Percentiles rank a stretch among this genome's conserved stretches.
phyloP scores from a whole-genome alignment of 2,888 invertebrate species.

The Diplazon laetatorius region DNA sequence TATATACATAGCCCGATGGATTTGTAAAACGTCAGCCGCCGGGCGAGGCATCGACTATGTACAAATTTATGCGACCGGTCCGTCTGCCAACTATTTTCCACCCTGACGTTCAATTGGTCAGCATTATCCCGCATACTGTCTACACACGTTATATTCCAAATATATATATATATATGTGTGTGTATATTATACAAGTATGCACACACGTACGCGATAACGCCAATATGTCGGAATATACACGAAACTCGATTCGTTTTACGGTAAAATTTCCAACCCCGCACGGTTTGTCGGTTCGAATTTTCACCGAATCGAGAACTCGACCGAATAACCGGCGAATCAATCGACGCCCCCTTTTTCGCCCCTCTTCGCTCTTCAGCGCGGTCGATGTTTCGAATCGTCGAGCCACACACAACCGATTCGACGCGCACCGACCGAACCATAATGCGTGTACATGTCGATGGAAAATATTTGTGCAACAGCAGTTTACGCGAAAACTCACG shows the following conservation, averaged over 20 bases:
- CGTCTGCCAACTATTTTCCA: slow-evolving; percentile 48
- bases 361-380: slow-evolving; percentile 4
- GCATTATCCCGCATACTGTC: slow-evolving; percentile 18
- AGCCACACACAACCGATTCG: slow-evolving; percentile 18
- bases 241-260: slow-evolving; percentile 60
- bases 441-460: slow-evolving; percentile 74
- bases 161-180: slow-evolving; percentile 3
- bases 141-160: slow-evolving; percentile 21
- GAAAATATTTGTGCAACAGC: slow-evolving; percentile 78
- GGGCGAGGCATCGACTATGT: slow-evolving; percentile 42
- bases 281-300: slow-evolving; percentile 62
- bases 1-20: slow-evolving; percentile 33
- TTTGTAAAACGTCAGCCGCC: slow-evolving; percentile 60
- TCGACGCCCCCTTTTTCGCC: slow-evolving; percentile 14
- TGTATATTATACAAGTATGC: too few relatives aligned
- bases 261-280: slow-evolving; percentile 44
- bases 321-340: slow-evolving; percentile 51
- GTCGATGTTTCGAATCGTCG: slow-evolving; percentile 3
- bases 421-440: slow-evolving; percentile 66
- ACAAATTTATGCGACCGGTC: slow-evolving; percentile 46
- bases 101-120: slow-evolving; percentile 11
- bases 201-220: slow-evolving; percentile 59
- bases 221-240: slow-evolving; percentile 58
- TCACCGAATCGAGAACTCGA: slow-evolving; percentile 24
- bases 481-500: slow-evolving; percentile 26